Conservation (phyloP, 2,797 vertebrate genomes). For the Benthosema pterotum region DNA sequence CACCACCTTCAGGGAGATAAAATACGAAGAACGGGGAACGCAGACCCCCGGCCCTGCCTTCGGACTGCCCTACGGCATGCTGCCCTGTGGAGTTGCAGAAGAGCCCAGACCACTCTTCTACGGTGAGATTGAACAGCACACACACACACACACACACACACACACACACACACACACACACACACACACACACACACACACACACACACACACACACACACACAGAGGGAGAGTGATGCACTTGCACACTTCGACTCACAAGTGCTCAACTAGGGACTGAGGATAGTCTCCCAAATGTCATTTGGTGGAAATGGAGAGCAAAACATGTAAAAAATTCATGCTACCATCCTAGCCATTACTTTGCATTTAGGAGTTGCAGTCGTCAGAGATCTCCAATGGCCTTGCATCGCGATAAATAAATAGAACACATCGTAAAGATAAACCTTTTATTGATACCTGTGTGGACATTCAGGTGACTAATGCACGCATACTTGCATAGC, state of each 20-base stretch:
- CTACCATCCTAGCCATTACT: too few species aligned
- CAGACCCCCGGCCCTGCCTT: conserved; percentile 76
- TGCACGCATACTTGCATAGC: too few species aligned
- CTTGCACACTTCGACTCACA: too few species aligned
- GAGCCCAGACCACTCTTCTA: conserved; percentile 83
- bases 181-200: not conserved
- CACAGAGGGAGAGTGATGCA: not conserved
- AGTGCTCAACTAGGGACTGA: too few species aligned
- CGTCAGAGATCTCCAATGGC: too few species aligned
- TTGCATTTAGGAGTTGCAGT: too few species aligned
- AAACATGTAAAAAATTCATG: too few species aligned
- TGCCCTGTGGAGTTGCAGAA: conserved; percentile 76
- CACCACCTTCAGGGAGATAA: conserved; percentile 78
- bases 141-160: not conserved
- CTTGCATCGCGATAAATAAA: too few species aligned
- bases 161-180: not conserved
- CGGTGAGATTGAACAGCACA: conserved; percentile 68
- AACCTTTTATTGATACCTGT: not conserved
- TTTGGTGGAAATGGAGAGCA: too few species aligned
- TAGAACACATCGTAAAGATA: too few species aligned
- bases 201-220: conserved; percentile 7
- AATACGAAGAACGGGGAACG: conserved; percentile 77
- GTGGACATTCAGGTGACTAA: too few species aligned
- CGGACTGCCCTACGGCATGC: conserved; percentile 76
- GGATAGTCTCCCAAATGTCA: too few species aligned